Percentiles rank a stretch among this genome's conserved stretches.
These are phyloP conservation scores for Parapristionchus giblindavisi DNA, from an alignment of 2,888 invertebrate species.

Conservation along the genomic window DNA sequence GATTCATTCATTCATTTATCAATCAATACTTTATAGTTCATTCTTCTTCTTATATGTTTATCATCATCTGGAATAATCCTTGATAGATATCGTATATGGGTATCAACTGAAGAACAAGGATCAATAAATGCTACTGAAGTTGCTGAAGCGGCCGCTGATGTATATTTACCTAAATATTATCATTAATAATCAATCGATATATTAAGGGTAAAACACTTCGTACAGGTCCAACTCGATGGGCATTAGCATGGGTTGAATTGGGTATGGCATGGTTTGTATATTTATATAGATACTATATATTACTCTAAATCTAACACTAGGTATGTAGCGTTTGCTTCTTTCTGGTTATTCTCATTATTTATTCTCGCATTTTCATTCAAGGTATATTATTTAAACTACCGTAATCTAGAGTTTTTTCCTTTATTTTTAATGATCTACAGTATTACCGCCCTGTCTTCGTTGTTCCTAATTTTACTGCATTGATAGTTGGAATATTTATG, in stretches of 20 bases:
- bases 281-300: not conserved
- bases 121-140: slow-evolving; percentile 51
- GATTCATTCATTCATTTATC: too few species aligned
- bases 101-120: slow-evolving; percentile 44
- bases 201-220: slow-evolving; percentile 48
- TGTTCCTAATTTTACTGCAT: slow-evolving; percentile 59
- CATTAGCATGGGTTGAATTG: slow-evolving; percentile 56
- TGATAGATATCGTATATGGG: slow-evolving; percentile 56
- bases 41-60: slow-evolving; percentile 52
- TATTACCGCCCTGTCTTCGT: slow-evolving; percentile 64
- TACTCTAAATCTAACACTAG: slow-evolving; percentile 6
- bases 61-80: slow-evolving; percentile 53
- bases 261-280: slow-evolving; percentile 55
- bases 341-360: slow-evolving; percentile 60
- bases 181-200: not conserved
- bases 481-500: slow-evolving; percentile 58
- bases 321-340: slow-evolving; percentile 54
- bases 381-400: not conserved
- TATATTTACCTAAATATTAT: not conserved
- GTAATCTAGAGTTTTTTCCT: too few species aligned
- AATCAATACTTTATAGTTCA: slow-evolving; percentile 41
- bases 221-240: slow-evolving; percentile 54
- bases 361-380: slow-evolving; percentile 60
- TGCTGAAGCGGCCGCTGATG: slow-evolving; percentile 42
- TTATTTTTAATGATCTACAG: slow-evolving; percentile 35